Conservation (phyloP, 1,140 invertebrate genomes). For the Macrotrachela quadricornifera region DNA sequence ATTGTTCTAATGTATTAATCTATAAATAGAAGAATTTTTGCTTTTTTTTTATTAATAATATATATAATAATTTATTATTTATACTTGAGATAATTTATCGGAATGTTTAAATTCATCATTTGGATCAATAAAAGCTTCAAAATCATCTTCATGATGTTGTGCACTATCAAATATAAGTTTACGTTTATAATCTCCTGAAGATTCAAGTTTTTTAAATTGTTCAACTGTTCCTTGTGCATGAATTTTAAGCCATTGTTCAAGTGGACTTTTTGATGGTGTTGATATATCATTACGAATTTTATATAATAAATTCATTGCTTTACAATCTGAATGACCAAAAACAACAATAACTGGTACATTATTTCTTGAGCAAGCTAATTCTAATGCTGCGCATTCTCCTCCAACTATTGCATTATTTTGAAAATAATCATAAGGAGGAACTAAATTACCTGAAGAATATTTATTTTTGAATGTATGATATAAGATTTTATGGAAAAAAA, state of each 20-base stretch:
- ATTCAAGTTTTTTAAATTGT: slow-evolving; percentile 54
- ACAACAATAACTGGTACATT: slow-evolving; percentile 76
- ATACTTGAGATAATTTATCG: slow-evolving; percentile 75
- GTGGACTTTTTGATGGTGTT: slow-evolving; percentile 29
- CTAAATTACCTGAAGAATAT: slow-evolving; percentile 12
- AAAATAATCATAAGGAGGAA: slow-evolving; percentile 15
- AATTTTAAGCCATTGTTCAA: slow-evolving; percentile 69
- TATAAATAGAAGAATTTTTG: slow-evolving; percentile 24
- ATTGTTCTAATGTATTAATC: slow-evolving; percentile 76
- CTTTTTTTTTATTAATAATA: background rate
- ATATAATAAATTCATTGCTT: slow-evolving; percentile 32
- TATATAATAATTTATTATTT: background rate
- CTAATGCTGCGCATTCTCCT: slow-evolving; percentile 76
- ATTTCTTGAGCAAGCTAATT: slow-evolving; percentile 76
- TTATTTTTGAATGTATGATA: slow-evolving; percentile 45
- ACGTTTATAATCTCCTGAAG: slow-evolving; percentile 40
- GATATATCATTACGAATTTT: background rate
- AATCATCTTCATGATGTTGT: slow-evolving; percentile 59
- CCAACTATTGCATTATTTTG: slow-evolving; percentile 29
- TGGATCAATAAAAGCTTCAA: slow-evolving; percentile 77
- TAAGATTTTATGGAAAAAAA: slow-evolving; percentile 56
- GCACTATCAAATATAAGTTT: slow-evolving; percentile 56
- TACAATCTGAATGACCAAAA: slow-evolving; percentile 88
- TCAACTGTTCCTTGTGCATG: slow-evolving; percentile 57
- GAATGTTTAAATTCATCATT: slow-evolving; percentile 64